Base-by-base conservation (phyloP, 2,113 vertebrate species). In the Nestor notabilis region DNA sequence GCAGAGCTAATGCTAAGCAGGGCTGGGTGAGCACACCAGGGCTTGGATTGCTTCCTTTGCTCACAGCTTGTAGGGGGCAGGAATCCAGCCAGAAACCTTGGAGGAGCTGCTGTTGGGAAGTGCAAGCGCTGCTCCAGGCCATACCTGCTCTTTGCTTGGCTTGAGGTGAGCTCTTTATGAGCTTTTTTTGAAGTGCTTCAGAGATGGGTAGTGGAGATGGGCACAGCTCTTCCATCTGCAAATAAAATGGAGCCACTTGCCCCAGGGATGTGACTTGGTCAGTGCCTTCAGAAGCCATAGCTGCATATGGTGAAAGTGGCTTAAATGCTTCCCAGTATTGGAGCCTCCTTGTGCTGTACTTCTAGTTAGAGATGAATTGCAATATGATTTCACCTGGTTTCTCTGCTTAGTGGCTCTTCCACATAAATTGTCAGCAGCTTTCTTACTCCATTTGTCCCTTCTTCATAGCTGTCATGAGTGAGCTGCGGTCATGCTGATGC, bases 91-190 rank as follows among this genome's bases (percentile, higher is more conserved):
- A 19, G 72, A 21, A 58, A 0, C 35, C 33, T 43, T 2, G 1
- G n/a, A 63, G 83, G 27, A 58, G 76, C 43, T 24, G 60, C 5
- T 53, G 23, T 50, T 61, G 2, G 0, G 16, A 20, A n/a, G 24
- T 11, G 3, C 19, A 55, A 16, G 55, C 37, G 83, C 68, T 89
- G 80, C 69, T 63, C 29, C 65, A 17, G 85, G 84, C 84, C 2
- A 0, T 63, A 10, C n/a, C 39, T 37, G 0, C 65, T 25, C 5
- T 8, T 52, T 15, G 58, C 64, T 47, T 17, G 5, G 53, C 47
- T 43, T 15, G 55, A 31, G 35, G 25, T 28, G 25, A 5, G 35
- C 8, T 71, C 33, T 28, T 25, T 8, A 1, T 1, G 35, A 17
- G 31, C 25, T 0, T 5, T 69, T 69, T 86, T 66, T 29, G 1